Evolutionary conservation across 2,797 vertebrate species (phyloP).

Genomic region (Pitangus sulphuratus): DNA sequence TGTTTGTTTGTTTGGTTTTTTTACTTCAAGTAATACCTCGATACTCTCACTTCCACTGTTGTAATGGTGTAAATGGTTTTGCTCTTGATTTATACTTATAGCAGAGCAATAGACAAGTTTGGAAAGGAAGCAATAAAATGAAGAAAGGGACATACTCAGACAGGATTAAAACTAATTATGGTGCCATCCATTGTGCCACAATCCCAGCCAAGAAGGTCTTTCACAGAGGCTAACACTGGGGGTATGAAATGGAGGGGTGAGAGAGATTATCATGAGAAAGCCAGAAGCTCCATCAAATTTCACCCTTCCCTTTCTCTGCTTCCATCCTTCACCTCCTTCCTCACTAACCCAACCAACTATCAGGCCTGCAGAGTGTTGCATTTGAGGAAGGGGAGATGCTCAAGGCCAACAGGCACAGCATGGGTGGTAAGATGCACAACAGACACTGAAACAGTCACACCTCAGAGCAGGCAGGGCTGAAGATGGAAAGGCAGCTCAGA

Average conservation of each 20-base stretch:
- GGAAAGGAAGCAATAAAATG: neutral
- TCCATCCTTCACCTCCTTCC: neutral
- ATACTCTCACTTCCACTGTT: neutral
- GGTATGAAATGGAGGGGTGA: neutral
- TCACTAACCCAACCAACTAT: neutral
- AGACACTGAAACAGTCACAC: neutral
- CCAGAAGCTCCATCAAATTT: neutral
- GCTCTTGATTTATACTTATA: neutral
- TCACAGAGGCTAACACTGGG: neutral
- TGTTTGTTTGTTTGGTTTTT: neutral
- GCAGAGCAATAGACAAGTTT: neutral
- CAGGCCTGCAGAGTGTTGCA: neutral
- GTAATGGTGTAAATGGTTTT: neutral
- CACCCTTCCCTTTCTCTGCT: neutral
- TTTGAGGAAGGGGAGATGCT: neutral
- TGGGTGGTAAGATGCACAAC: accelerated
- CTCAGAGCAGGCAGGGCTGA: neutral
- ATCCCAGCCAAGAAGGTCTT: neutral
- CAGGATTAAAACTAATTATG: neutral
- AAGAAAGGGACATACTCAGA: neutral
- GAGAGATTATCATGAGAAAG: neutral
- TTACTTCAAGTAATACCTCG: neutral
- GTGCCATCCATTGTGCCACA: neutral
- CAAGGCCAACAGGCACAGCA: neutral
- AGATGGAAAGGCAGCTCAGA: neutral